Percentiles rank a stretch among this genome's conserved stretches.
Evolutionary conservation across 1,140 invertebrate species (phyloP).

Genomic region (Nymphalis io): DNA sequence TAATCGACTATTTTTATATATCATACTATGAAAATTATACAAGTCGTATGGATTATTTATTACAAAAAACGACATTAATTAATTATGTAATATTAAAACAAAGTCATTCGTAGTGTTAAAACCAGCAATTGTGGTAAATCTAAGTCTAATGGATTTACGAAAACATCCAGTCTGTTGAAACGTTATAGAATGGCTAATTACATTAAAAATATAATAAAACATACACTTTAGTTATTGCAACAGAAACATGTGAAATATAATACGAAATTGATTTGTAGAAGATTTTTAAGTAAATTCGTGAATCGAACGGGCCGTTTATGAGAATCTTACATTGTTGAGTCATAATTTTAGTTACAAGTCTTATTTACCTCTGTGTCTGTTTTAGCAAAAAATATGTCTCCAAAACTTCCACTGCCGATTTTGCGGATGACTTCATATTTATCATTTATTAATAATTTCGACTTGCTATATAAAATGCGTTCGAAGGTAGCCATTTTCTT

Average conservation of each 20-base stretch:
- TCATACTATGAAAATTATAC: no score
- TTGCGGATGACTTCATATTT: constrained; percentile 98
- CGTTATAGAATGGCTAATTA: no score
- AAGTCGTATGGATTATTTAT: no score
- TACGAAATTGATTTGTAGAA: not conserved
- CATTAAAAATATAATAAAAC: no score
- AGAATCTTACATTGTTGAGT: constrained; percentile 25
- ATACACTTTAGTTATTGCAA: no score
- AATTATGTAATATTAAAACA: no score
- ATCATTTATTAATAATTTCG: constrained; percentile 91
- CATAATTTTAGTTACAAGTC: constrained; percentile 16
- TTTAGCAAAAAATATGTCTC: constrained; percentile 96
- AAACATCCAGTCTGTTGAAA: not conserved
- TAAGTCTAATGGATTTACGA: not conserved
- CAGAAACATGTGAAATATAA: no score
- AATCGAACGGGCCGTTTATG: constrained; percentile 8
- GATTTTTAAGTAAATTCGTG: not conserved
- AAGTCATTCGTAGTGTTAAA: no score
- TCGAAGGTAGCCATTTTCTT: constrained; percentile 78
- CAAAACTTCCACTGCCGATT: constrained; percentile 99
- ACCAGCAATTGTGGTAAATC: no score
- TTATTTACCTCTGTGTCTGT: constrained; percentile 8
- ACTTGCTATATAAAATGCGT: constrained; percentile 68
- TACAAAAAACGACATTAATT: no score
- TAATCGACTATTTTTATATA: no score